These are phyloP conservation scores for Clarias platycephalus DNA, from an alignment of 2,797 vertebrate species.

Conservation along the genomic window DNA sequence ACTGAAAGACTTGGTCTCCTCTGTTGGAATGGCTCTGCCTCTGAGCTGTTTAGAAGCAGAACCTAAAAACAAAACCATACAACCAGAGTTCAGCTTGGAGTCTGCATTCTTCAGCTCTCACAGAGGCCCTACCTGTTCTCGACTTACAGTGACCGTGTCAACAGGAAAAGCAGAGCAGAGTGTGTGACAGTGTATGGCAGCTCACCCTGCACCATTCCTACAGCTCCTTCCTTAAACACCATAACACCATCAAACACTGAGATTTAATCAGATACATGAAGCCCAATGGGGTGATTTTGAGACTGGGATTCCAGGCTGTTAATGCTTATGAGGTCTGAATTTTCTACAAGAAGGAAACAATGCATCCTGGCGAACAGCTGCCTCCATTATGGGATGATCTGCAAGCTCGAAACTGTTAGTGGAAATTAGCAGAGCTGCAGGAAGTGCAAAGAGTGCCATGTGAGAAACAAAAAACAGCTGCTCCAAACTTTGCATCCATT, in stretches of 20 bases:
- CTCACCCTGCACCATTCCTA: neutral
- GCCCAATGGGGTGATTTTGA: neutral
- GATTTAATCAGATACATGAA: neutral
- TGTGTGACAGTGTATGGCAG: constrained; percentile 9
- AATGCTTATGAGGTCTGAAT: neutral
- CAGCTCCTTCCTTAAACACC: neutral
- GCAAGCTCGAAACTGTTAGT: constrained; percentile 15
- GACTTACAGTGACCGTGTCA: constrained; percentile 26
- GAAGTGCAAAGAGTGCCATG: no score
- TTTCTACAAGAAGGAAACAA: neutral
- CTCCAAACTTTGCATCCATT: constrained; percentile 28
- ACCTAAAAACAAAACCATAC: no score
- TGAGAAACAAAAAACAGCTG: neutral
- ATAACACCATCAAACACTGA: neutral
- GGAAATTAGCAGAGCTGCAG: neutral
- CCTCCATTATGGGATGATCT: neutral
- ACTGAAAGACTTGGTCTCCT: no score
- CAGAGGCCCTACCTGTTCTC: constrained; percentile 12
- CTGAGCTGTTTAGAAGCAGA: no score
- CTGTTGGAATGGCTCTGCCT: no score
- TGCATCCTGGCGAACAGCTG: neutral
- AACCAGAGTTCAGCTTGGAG: neutral
- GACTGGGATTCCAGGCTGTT: neutral
- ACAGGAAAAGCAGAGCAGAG: constrained; percentile 8
- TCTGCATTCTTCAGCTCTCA: constrained; percentile 26